Evolutionary conservation across 2,113 vertebrate species (phyloP).

Genomic region (Copsychus sechellarum): DNA sequence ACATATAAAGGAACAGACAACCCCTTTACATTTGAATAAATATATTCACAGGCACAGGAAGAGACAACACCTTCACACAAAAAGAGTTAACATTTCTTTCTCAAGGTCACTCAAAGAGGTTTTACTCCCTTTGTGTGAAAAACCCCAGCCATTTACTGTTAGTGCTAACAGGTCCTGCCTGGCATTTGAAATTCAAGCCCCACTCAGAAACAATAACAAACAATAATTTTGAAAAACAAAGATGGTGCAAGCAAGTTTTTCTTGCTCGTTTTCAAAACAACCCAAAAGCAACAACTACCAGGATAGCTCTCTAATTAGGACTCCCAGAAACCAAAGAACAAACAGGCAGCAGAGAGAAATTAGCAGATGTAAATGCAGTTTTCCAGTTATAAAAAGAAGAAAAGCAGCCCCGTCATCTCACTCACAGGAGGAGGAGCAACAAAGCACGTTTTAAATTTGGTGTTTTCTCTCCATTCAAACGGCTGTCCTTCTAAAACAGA

Average conservation of each 20-base stretch:
- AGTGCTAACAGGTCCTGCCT: slow-evolving; percentile 43
- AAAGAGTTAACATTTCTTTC: slow-evolving; percentile 36
- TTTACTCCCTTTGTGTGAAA: slow-evolving; percentile 48
- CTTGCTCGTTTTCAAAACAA: slow-evolving; percentile 78
- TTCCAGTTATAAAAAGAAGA: slow-evolving; percentile 33
- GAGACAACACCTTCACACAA: neutral
- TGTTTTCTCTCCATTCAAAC: slow-evolving; percentile 38
- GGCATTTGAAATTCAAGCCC: slow-evolving; percentile 76
- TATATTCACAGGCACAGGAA: neutral
- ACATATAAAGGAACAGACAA: neutral
- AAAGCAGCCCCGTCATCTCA: slow-evolving; percentile 27
- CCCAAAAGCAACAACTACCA: slow-evolving; percentile 68
- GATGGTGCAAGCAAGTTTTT: slow-evolving; percentile 71
- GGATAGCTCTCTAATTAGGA: slow-evolving; percentile 64
- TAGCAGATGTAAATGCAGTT: slow-evolving; percentile 2
- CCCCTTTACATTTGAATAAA: neutral
- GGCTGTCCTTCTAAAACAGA: neutral
- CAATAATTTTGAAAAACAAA: slow-evolving; percentile 68
- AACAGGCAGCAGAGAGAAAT: slow-evolving; percentile 26
- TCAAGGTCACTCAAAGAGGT: slow-evolving; percentile 57
- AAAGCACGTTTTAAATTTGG: neutral
- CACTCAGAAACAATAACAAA: slow-evolving; percentile 79
- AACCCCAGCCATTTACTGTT: slow-evolving; percentile 60
- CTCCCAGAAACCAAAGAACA: slow-evolving; percentile 40
- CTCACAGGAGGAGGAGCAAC: slow-evolving; percentile 9